A percentile compares a stretch with the other conserved stretches of the same genome.
Evolutionary conservation across 2,888 invertebrate genomes (phyloP).

Genomic region (Pandemis corylana): DNA sequence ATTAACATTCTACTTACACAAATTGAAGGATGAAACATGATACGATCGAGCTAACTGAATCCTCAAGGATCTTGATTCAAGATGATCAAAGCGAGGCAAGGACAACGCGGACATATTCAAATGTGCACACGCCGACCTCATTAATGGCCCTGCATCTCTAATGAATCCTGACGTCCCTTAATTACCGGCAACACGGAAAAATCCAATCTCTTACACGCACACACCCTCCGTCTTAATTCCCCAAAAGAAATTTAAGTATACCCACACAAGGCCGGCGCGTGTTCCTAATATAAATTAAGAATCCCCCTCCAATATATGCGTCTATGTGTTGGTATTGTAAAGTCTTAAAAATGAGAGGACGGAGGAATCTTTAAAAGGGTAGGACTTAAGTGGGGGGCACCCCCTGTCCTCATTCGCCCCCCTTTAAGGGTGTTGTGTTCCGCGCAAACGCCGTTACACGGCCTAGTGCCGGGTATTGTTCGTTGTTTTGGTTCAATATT

Average conservation of each 20-base stretch:
- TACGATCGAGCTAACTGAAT: no score
- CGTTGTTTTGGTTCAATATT: constrained; percentile 81
- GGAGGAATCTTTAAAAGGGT: constrained; percentile 84
- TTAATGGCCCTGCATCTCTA: constrained; percentile 50
- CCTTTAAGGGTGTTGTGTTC: constrained; percentile 60
- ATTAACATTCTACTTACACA: no score
- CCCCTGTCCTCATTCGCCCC: constrained; percentile 62
- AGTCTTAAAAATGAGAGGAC: constrained; percentile 85
- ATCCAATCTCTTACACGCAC: constrained; percentile 74
- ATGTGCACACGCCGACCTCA: constrained; percentile 33
- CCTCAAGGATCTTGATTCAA: no score
- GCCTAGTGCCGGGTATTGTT: constrained; percentile 79
- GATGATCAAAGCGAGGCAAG: background rate
- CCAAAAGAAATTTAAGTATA: constrained; percentile 52
- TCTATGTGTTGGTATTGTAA: constrained; percentile 82
- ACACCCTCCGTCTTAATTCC: constrained; percentile 54
- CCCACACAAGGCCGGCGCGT: constrained; percentile 54
- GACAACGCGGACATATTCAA: constrained; percentile 16
- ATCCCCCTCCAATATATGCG: constrained; percentile 66
- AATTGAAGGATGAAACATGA: no score
- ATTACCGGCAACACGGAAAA: constrained; percentile 82
- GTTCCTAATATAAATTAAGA: constrained; percentile 73
- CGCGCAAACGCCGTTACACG: constrained; percentile 77
- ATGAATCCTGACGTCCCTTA: constrained; percentile 67
- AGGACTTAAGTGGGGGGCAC: constrained; percentile 77